Evolutionary conservation across 2,888 invertebrate species (phyloP), one percentile per base, ranked within the genome.

Genomic region (Perithous albicinctus): DNA sequence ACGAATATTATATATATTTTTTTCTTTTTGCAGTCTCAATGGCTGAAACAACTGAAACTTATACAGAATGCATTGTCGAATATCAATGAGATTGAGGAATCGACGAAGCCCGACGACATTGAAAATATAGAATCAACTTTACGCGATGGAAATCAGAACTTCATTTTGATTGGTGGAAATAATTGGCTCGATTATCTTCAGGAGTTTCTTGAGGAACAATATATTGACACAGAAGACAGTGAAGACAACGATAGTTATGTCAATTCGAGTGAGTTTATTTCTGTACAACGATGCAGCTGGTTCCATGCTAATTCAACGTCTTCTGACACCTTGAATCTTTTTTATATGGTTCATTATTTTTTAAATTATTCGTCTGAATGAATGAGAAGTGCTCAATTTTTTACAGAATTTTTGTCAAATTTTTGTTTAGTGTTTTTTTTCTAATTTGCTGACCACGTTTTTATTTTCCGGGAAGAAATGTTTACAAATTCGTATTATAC

Each of bases 31-130:
- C 67, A 88, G 87, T 66, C 48, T 48, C 84, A 86, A 48, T 84
- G 85, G 78, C 72, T 83, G n/a, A 79, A 69, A 10, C 75, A 85
- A 20, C 26, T 88, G 26, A 78, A 77, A 15, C n/a, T 23, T n/a
- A 67, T 85, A 12, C 8, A 85, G 10, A 74, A 74, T 15, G 78
- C 74, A 1, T 15, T 84, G 23, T 56, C 72, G 56, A 82, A 18
- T 32, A 41, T 15, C 2, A 35, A 20, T 51, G 41, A 2, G n/a
- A 43, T 46, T 1, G 20, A 41, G 1, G 82, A 75, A 29, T 4
- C 78, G 70, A 79, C 10, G 20, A 48, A 70, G 72, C 67, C 43
- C 56, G 15, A 59, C 46, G 77, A 51, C 18, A 32, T 29, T 5
- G 67, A n/a, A 10, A 23, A 85, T 74, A 76, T 20, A 64, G 41